Percentiles rank a stretch among this genome's conserved stretches.
Evolutionary conservation across 2,888 invertebrate species (phyloP).

Genomic region (Lithophane leautieri): DNA sequence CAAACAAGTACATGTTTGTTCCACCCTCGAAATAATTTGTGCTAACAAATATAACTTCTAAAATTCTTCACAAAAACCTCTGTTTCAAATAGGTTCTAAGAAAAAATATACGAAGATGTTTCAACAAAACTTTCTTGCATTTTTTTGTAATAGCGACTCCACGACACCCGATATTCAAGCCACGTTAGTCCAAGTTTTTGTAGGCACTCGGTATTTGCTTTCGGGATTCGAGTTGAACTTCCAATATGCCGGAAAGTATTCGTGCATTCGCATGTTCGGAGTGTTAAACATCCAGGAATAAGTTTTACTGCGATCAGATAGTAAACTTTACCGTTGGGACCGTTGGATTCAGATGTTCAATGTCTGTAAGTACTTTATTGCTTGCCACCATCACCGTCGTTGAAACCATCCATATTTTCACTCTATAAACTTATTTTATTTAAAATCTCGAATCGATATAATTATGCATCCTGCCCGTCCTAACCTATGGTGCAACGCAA

Average conservation of each 20-base stretch:
- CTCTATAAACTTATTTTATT: background rate
- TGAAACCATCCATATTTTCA: background rate
- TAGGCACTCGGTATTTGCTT: constrained; percentile 88
- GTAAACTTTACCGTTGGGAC: constrained; percentile 76
- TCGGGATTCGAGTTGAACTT: constrained; percentile 85
- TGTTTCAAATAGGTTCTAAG: background rate
- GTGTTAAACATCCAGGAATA: constrained; percentile 80
- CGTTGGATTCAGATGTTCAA: constrained; percentile 57
- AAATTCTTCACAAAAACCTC: background rate
- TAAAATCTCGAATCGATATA: too few species aligned
- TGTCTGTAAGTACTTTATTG: constrained; percentile 52
- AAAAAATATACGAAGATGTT: background rate
- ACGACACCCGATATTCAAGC: constrained; percentile 70
- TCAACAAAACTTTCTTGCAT: background rate
- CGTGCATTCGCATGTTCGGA: constrained; percentile 83
- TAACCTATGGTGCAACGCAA: too few species aligned
- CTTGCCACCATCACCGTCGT: constrained; percentile 1
- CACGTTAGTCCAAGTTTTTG: constrained; percentile 85
- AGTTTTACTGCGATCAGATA: constrained; percentile 84
- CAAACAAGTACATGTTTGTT: background rate
- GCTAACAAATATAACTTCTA: background rate
- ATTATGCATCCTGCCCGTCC: too few species aligned
- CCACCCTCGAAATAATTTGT: background rate
- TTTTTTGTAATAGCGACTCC: constrained; percentile 63
- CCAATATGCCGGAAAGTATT: constrained; percentile 87